phyloP scores from a whole-genome alignment of 2,113 vertebrate species.

The Cichladusa arquata region DNA sequence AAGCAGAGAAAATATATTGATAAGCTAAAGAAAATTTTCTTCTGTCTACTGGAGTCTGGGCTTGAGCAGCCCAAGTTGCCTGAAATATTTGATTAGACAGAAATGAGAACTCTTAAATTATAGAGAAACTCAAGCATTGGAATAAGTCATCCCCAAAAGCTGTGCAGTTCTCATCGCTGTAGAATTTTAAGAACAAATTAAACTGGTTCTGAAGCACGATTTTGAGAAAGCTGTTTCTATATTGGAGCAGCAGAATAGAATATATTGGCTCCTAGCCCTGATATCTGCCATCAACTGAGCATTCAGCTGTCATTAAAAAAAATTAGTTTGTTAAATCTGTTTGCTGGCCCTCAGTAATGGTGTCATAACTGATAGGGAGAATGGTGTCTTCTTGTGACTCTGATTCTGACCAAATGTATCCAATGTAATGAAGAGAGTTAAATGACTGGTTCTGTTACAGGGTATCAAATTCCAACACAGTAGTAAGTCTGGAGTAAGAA shows the following conservation, averaged over 20 bases:
- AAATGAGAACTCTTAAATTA: background rate
- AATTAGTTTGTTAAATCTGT: background rate
- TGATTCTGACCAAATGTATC: background rate
- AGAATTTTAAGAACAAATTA: background rate
- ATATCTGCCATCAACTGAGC: background rate
- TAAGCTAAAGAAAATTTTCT: background rate
- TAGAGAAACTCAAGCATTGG: background rate
- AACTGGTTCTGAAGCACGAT: background rate
- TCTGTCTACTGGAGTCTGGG: background rate
- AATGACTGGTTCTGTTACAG: background rate
- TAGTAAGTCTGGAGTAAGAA: background rate
- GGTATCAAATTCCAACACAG: background rate
- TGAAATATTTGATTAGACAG: background rate
- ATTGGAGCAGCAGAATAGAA: background rate
- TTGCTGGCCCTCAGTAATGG: background rate
- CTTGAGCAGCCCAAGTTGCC: background rate
- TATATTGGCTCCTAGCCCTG: background rate
- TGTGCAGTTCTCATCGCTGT: background rate
- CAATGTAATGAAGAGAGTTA: background rate
- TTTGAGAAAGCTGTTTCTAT: background rate
- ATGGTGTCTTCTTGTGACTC: background rate
- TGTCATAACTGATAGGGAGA: background rate
- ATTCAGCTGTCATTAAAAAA: background rate
- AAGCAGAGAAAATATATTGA: background rate
- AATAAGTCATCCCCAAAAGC: background rate